Percentiles rank a stretch among this genome's conserved stretches.
Evolutionary conservation across 2,888 invertebrate species (phyloP).

Genomic region (Drosophila lutescens): DNA sequence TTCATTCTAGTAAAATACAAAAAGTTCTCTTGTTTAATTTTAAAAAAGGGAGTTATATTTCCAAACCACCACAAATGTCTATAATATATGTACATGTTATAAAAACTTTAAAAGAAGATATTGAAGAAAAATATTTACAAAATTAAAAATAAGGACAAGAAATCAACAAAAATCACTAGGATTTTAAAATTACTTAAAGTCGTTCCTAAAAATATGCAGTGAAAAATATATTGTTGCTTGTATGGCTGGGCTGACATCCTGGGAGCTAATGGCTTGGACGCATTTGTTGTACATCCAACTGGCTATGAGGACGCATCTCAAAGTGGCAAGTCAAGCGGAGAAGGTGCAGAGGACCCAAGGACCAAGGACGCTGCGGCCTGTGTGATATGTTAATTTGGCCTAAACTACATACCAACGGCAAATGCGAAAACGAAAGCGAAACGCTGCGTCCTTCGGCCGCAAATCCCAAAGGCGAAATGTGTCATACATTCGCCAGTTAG

Average conservation of each 20-base stretch:
- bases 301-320: conserved; percentile 44
- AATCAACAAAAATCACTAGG: no score
- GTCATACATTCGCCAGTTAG: conserved; percentile 54
- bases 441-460: conserved; percentile 48
- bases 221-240: no score
- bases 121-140: no score
- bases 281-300: background rate
- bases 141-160: no score
- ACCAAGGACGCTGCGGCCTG: conserved; percentile 55
- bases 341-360: conserved; percentile 26
- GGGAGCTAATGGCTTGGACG: background rate
- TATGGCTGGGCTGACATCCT: background rate
- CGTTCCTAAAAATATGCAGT: no score
- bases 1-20: no score
- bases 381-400: conserved; percentile 72
- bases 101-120: no score
- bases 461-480: conserved; percentile 53
- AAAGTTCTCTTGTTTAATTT: no score
- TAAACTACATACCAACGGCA: conserved; percentile 57
- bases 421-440: conserved; percentile 16
- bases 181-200: no score
- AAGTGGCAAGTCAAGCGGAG: conserved; percentile 66
- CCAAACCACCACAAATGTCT: no score
- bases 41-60: no score
- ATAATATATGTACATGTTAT: no score